Evolutionary conservation across 2,888 invertebrate species (phyloP), one percentile per base, ranked within the genome.

Genomic region (Drosophila austrosaltans): DNA sequence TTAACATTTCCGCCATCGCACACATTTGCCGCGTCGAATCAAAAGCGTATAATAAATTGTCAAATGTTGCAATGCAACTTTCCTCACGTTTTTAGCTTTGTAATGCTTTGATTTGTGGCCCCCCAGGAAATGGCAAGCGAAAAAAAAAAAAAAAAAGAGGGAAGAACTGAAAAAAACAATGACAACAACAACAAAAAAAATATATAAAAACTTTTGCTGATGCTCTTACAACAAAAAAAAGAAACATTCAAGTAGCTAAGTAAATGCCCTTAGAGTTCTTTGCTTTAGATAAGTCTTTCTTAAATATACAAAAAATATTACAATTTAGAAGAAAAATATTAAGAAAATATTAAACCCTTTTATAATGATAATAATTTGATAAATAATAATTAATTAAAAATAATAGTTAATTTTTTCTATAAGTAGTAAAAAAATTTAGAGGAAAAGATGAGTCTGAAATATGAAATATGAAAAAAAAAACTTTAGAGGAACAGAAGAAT

Each of bases 1-100:
- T 89, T 89, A 86, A 88, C 89, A 89, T 89, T 86, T 86, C 85
- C 85, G 85, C 85, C 60, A 69, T 53, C 63, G 65, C 76, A 66
- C 56, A 53, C 65, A 64, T 61, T 76, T 61, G 48, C 44, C 48
- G 48, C 48, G 64, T 59, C 69, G 70, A 68, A 74, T 85, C 76
- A 69, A 77, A 81, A 69, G 76, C 75, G 74, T 72, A 83, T 79
- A 84, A 84, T 84, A 84, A 81, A 89, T 84, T 84, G 79, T 81
- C 86, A 78, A 83, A 74, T 82, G 75, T 72, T 75, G 87, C 76
- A 71, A 57, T 83, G 87, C 85, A 75, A 62, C 74, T 69, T 70
- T 72, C 66, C 70, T 63, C 77, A 63, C 65, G 44, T 67, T 73
- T 64, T 62, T 53, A 40, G 77, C 76, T 89, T 83, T 83, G 82